Conservation (phyloP, 2,113 vertebrate species). For the Gymnorhina tibicen region DNA sequence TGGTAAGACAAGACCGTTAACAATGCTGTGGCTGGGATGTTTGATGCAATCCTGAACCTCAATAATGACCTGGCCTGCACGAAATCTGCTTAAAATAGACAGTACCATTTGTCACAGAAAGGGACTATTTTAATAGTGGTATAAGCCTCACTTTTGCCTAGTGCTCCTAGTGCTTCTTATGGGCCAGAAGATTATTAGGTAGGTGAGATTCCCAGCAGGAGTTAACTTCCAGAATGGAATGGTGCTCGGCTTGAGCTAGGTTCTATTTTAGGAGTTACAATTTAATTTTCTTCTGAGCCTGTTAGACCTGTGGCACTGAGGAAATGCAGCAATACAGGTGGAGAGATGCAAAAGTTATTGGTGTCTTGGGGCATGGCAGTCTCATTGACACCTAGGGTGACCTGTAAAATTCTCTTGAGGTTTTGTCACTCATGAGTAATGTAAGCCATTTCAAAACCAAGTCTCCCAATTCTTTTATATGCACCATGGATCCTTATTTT, state of each 20-base stretch:
- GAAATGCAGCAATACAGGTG: background rate
- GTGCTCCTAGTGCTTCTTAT: background rate
- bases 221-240: background rate
- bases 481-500: background rate
- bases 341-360: background rate
- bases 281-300: background rate
- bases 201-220: background rate
- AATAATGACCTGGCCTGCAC: background rate
- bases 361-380: background rate
- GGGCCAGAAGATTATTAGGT: background rate
- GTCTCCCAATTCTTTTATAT: background rate
- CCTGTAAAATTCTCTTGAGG: background rate
- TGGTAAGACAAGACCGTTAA: background rate
- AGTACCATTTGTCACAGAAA: background rate
- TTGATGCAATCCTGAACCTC: background rate
- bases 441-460: background rate
- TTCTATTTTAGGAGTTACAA: background rate
- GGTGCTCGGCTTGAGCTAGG: background rate
- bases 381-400: background rate
- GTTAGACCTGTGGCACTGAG: background rate
- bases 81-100: background rate
- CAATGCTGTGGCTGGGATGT: background rate
- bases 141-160: background rate
- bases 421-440: background rate
- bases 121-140: background rate